Percentiles rank a stretch among this genome's conserved stretches.
Evolutionary conservation across 2,113 vertebrate species (phyloP).

Genomic region (Elgaria multicarinata): DNA sequence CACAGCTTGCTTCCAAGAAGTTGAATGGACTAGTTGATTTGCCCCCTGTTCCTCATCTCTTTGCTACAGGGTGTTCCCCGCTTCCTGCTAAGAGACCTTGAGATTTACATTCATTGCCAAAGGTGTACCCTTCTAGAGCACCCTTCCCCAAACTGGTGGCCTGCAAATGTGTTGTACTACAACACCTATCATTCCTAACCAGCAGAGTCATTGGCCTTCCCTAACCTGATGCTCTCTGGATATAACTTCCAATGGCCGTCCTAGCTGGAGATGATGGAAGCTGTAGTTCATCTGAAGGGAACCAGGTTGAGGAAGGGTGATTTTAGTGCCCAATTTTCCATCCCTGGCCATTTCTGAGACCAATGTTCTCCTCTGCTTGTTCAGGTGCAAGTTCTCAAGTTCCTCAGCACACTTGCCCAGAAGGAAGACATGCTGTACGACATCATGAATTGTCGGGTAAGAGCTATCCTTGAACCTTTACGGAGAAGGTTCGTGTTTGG

Average conservation of each 20-base stretch:
- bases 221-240: too few relatives aligned
- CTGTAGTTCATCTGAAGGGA: not conserved
- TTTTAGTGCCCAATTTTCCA: not conserved
- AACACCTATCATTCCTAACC: too few relatives aligned
- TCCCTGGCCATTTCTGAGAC: fast-evolving
- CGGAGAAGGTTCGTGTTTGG: not conserved
- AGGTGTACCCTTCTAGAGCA: not conserved
- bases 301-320: not conserved
- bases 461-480: not conserved
- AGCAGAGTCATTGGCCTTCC: too few relatives aligned
- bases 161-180: too few relatives aligned
- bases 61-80: not conserved
- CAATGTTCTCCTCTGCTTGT: not conserved
- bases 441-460: slow-evolving; percentile 53
- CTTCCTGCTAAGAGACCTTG: not conserved
- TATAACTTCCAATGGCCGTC: too few relatives aligned
- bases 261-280: too few relatives aligned
- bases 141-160: too few relatives aligned
- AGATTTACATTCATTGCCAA: not conserved
- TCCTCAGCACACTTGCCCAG: slow-evolving; percentile 52
- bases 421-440: slow-evolving; percentile 59
- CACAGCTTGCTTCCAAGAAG: not conserved
- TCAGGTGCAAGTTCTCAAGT: slow-evolving; percentile 56
- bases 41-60: not conserved
- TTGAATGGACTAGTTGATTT: not conserved